Evolutionary conservation across 1,140 invertebrate species (phyloP), one percentile per base, ranked within the genome.

Genomic region (Bombus haemorrhoidalis): DNA sequence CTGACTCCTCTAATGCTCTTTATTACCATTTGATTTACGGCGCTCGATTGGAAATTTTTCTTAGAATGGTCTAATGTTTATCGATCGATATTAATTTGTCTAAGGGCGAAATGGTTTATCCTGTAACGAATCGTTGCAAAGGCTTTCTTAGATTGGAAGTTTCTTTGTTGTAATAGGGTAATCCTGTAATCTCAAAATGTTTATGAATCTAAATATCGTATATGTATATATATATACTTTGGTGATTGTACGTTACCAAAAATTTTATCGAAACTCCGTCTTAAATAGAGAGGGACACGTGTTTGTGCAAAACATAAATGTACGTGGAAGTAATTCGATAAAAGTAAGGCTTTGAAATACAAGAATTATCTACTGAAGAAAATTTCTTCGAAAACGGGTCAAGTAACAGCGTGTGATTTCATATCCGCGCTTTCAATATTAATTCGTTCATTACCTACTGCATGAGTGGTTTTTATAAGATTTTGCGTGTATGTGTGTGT

Each of bases 381-480:
- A 81, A 81, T 41, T 25, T 39, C 15, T 0, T 39, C 25, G 79
- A 41, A 81, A 72, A 57, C 71, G 28, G 68, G 79, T 81, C 68
- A 43, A 57, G 28, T 28, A 81, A 71, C 34, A n/a, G 41, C 34
- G 32, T 39, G 37, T 41, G 81, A 64, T 82, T 75, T 74, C 57
- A 8, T 64, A 82, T 18, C 32, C 22, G n/a, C 39, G 39, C 13
- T 8, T 74, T 4, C 32, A 57, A 74, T 82, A 82, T 82, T 82
- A 82, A 82, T 75, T 62, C 81, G 37, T 22, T 53, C 81, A 62
- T 82, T 75, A 47, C 41, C 64, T 75, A 37, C 59, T 57, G 57
- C 76, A 85, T 62, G 64, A 80, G 76, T 71, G 66, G 69, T 87
- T 87, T 88, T 78, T 81, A 62, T 37, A 15, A 72, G 62, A 86